These are phyloP conservation scores for Bubo blakistoni DNA, from an alignment of 2,113 vertebrate species.

Conservation along the genomic window DNA sequence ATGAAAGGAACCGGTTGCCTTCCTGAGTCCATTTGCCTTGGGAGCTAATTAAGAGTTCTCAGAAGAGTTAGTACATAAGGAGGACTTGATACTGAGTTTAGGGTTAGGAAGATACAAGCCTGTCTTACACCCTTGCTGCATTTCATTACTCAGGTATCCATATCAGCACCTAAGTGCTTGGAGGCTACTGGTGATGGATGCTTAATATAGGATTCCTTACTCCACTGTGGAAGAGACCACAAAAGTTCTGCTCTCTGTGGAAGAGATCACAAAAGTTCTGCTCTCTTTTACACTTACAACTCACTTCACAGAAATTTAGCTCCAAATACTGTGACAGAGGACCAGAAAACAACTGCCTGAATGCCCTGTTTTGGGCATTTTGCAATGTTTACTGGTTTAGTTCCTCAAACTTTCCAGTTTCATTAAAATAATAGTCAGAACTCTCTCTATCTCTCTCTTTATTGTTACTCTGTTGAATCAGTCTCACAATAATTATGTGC, in stretches of 20 bases:
- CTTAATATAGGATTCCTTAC: neutral
- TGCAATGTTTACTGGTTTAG: neutral
- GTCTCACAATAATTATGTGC: conserved; percentile 21
- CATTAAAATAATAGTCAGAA: conserved; percentile 6
- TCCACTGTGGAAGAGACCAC: neutral
- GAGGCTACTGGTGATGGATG: neutral
- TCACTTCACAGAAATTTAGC: neutral
- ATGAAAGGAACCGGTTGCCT: neutral
- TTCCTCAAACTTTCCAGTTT: neutral
- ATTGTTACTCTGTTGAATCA: conserved; percentile 19
- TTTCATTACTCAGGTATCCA: neutral
- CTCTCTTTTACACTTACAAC: neutral
- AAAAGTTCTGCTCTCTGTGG: neutral
- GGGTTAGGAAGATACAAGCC: neutral
- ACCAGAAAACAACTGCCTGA: neutral
- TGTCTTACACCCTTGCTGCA: neutral
- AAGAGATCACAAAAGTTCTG: neutral
- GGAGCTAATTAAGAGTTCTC: neutral
- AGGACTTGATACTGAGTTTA: neutral
- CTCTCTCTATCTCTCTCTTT: neutral
- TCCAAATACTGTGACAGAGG: neutral
- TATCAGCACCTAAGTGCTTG: neutral
- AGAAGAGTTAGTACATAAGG: neutral
- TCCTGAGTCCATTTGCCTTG: neutral
- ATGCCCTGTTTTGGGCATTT: neutral